Conservation (phyloP, 2,797 vertebrate species). For the Sebastes itinus region DNA sequence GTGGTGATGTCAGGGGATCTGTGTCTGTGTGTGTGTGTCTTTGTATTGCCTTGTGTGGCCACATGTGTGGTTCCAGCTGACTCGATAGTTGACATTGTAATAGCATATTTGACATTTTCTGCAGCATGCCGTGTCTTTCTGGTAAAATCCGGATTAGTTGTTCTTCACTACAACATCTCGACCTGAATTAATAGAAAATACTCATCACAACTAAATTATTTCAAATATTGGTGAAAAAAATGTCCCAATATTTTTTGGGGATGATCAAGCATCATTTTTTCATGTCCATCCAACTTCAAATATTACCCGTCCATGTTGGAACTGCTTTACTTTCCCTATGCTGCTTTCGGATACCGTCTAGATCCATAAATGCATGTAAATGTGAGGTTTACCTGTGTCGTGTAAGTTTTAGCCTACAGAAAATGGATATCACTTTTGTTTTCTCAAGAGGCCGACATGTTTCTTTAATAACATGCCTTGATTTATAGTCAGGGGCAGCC, state of each 20-base stretch:
- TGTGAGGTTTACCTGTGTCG: not conserved
- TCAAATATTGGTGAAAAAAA: not conserved
- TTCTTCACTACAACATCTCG: not conserved
- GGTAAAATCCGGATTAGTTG: not conserved
- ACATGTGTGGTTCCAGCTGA: conserved; percentile 4
- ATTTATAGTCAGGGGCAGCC: conserved; percentile 48
- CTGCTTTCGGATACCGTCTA: not conserved
- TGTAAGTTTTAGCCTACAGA: not conserved
- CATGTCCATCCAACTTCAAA: not conserved
- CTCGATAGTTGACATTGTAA: not conserved
- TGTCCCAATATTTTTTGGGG: not conserved
- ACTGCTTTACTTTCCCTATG: not conserved
- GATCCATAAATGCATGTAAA: not conserved
- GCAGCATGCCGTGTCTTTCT: rapidly evolving
- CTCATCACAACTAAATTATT: not conserved
- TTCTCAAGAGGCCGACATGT: conserved; percentile 8
- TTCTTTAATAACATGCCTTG: conserved; percentile 59
- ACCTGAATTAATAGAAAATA: not conserved
- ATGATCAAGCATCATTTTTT: not conserved
- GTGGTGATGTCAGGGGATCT: not conserved
- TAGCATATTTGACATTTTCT: not conserved
- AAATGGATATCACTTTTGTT: conserved; percentile 25
- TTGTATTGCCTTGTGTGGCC: not conserved
- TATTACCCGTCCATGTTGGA: not conserved
- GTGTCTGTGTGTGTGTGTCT: not conserved